A percentile compares a stretch with the other conserved stretches of the same genome.
phyloP scores from a whole-genome alignment of 2,797 vertebrate species.

The Allobates femoralis region DNA sequence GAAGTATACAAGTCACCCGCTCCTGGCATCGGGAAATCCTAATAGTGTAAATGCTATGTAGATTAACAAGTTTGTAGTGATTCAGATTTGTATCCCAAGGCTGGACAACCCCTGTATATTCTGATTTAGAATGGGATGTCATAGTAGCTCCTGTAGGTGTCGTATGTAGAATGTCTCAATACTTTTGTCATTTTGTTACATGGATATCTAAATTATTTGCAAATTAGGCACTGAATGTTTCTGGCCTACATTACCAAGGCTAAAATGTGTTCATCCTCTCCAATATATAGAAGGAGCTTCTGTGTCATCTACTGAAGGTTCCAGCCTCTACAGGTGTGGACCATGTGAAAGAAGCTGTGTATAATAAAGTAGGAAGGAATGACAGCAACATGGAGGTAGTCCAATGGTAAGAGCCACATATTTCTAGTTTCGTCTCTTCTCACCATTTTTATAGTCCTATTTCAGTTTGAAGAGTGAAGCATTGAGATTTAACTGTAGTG shows the following conservation, averaged over 20 bases:
- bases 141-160: too few relatives aligned
- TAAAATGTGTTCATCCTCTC: slow-evolving; percentile 15
- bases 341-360: slow-evolving; percentile 81
- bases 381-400: slow-evolving; percentile 81
- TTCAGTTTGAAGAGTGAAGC: not conserved
- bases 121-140: too few relatives aligned
- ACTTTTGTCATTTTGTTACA: too few relatives aligned
- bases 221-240: not conserved
- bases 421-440: not conserved
- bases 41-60: too few relatives aligned
- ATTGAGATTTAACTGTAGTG: too few relatives aligned
- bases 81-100: too few relatives aligned
- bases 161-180: too few relatives aligned
- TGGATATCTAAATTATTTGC: too few relatives aligned
- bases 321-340: slow-evolving; percentile 71
- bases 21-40: too few relatives aligned
- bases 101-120: too few relatives aligned
- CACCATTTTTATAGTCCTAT: not conserved
- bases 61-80: too few relatives aligned
- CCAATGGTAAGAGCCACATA: slow-evolving; percentile 79
- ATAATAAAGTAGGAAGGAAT: slow-evolving; percentile 78
- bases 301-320: slow-evolving; percentile 84
- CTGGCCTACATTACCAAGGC: not conserved
- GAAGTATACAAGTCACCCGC: too few relatives aligned
- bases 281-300: slow-evolving; percentile 84